Conservation (phyloP, 2,797 vertebrate species). For the Mycteria americana region DNA sequence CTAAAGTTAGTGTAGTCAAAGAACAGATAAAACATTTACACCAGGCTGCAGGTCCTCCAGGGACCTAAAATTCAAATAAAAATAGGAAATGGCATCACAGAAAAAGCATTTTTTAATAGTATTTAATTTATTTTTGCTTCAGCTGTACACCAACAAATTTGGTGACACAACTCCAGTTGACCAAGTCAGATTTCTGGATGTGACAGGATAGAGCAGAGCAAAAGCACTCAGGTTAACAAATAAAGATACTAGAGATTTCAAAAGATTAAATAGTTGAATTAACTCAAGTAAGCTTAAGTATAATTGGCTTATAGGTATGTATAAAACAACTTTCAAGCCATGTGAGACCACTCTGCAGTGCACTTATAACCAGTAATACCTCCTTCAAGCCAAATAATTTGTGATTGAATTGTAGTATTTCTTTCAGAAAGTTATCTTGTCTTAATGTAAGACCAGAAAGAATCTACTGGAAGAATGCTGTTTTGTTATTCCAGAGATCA, state of each 20-base stretch:
- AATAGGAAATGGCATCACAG: background rate
- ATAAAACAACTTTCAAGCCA: background rate
- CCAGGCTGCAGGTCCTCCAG: background rate
- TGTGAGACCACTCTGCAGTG: background rate
- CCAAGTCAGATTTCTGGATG: background rate
- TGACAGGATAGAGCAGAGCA: background rate
- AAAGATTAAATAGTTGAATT: background rate
- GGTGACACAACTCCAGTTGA: background rate
- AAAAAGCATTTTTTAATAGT: rapidly evolving
- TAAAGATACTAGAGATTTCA: background rate
- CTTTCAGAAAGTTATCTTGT: background rate
- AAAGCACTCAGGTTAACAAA: background rate
- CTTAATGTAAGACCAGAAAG: background rate
- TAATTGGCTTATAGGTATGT: background rate
- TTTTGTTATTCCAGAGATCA: background rate
- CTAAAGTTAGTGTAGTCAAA: background rate
- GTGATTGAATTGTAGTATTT: background rate
- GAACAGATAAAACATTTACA: background rate
- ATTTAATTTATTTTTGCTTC: background rate
- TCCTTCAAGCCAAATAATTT: background rate
- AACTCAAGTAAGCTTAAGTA: background rate
- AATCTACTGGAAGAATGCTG: background rate
- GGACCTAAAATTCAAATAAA: background rate
- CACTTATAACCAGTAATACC: background rate
- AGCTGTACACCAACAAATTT: background rate